Percentiles rank a stretch among this genome's conserved stretches.
phyloP scores from a whole-genome alignment of 2,888 invertebrate genomes.

The Plutella xylostella region DNA sequence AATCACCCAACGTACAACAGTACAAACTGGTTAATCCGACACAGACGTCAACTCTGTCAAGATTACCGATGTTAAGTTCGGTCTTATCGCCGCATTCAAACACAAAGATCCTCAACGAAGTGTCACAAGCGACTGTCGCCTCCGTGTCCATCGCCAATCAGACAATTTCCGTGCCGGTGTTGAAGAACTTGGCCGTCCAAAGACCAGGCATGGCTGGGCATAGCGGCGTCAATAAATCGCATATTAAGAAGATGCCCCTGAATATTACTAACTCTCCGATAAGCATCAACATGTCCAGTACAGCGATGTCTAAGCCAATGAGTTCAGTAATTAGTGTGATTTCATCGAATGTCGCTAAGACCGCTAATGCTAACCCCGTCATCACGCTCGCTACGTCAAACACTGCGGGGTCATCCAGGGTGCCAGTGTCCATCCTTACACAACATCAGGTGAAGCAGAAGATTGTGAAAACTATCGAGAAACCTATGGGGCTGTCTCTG shows the following conservation, averaged over 20 bases:
- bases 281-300: conserved; percentile 44
- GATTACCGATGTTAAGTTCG: conserved; percentile 49
- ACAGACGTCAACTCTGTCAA: conserved; percentile 34
- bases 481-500: conserved; percentile 61
- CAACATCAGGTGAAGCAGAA: conserved; percentile 65
- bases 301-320: conserved; percentile 47
- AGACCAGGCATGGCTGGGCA: conserved; percentile 36
- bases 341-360: conserved; percentile 53
- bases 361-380: conserved; percentile 44
- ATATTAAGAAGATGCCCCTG: conserved; percentile 46
- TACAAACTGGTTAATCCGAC: conserved; percentile 53
- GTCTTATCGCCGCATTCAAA: conserved; percentile 49
- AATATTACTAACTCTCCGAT: conserved; percentile 46
- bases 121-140: conserved; percentile 70
- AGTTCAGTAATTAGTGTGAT: conserved; percentile 63
- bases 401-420: conserved; percentile 36
- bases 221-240: conserved; percentile 30
- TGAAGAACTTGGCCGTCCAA: conserved; percentile 53
- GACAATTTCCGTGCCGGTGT: conserved; percentile 60
- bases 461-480: conserved; percentile 62
- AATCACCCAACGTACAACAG: conserved; percentile 49
- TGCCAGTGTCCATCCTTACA: conserved; percentile 54
- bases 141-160: conserved; percentile 65
- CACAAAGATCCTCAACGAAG: conserved; percentile 64
- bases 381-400: conserved; percentile 49